Percentiles rank a stretch among this genome's conserved stretches.
Evolutionary conservation across 2,113 vertebrate genomes (phyloP).

Genomic region (Eurystomus gularis): DNA sequence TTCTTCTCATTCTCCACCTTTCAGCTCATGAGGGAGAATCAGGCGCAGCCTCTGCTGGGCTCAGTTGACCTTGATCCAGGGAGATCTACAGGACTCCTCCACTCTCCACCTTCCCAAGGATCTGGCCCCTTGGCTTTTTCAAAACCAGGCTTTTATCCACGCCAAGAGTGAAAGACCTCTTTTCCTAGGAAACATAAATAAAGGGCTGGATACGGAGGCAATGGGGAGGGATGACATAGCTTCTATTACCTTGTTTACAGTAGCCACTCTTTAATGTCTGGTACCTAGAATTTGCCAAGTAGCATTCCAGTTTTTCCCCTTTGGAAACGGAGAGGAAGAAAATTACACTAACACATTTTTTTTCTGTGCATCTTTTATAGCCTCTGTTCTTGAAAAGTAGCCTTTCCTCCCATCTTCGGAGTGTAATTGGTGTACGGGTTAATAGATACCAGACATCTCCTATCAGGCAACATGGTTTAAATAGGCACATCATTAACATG

Average conservation of each 20-base stretch:
- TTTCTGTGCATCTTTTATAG: neutral
- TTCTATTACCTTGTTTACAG: neutral
- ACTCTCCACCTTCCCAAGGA: neutral
- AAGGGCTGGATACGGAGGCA: neutral
- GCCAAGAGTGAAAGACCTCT: neutral
- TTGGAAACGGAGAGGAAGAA: neutral
- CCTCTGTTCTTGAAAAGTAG: neutral
- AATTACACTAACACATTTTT: neutral
- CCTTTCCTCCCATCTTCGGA: neutral
- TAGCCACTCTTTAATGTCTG: neutral
- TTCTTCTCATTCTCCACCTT: neutral
- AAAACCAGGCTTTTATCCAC: neutral
- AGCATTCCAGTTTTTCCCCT: neutral
- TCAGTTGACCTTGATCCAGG: neutral
- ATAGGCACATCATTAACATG: conserved; percentile 25
- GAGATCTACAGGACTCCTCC: neutral
- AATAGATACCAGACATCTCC: conserved; percentile 23
- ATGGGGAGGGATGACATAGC: neutral
- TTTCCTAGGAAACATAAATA: neutral
- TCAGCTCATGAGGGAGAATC: neutral
- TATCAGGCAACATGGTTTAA: conserved; percentile 58
- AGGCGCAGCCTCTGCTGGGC: neutral
- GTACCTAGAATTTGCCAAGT: neutral
- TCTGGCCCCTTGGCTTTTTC: neutral
- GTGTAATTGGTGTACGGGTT: neutral